Conservation (phyloP, 2,888 invertebrate genomes). For the Microctonus hyperodae region DNA sequence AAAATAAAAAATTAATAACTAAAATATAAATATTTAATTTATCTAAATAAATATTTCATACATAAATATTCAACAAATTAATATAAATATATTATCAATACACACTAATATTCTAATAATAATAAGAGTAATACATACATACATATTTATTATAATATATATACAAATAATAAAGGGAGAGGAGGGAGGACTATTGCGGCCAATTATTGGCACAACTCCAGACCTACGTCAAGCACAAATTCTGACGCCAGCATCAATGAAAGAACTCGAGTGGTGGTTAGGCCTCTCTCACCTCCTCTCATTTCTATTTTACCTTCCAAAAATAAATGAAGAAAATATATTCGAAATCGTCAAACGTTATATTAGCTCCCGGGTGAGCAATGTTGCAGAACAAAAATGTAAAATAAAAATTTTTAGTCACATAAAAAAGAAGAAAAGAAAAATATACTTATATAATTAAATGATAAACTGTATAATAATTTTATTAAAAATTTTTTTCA, state of each 20-base stretch:
- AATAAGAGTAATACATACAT: too few relatives aligned
- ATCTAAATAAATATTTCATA: too few relatives aligned
- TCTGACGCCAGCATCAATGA: constrained; percentile 59
- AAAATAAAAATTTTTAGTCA: background rate
- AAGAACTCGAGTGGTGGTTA: constrained; percentile 38
- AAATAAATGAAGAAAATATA: background rate
- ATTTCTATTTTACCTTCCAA: background rate
- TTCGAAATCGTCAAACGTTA: background rate
- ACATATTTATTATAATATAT: too few relatives aligned
- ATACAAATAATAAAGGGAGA: constrained; percentile 36
- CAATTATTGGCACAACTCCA: constrained; percentile 50
- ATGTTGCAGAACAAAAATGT: background rate
- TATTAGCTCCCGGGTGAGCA: background rate
- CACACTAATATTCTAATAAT: too few relatives aligned
- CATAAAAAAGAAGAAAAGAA: background rate
- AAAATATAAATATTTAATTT: too few relatives aligned
- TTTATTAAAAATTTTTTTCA: background rate
- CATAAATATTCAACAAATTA: too few relatives aligned
- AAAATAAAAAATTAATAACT: too few relatives aligned
- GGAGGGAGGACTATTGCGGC: background rate
- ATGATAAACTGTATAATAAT: too few relatives aligned
- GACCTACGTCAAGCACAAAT: constrained; percentile 52
- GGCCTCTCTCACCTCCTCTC: background rate
- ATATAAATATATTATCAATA: too few relatives aligned
- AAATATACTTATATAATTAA: too few relatives aligned